Evolutionary conservation across 2,888 invertebrate species (phyloP).

Genomic region (Acronicta leporina): DNA sequence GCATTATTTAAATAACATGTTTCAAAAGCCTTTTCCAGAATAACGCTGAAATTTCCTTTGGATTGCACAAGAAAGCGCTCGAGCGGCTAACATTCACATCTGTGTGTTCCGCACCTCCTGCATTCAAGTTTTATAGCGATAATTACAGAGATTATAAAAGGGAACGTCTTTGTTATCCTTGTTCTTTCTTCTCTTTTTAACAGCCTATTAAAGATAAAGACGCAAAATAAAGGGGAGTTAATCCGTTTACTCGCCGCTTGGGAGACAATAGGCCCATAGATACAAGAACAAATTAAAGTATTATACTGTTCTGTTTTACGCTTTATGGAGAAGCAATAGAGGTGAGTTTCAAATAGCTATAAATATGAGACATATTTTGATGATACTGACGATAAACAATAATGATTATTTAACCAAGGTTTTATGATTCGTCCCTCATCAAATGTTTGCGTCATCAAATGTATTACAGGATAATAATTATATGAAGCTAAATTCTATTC

Average conservation of each 20-base stretch:
- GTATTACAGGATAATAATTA: neutral
- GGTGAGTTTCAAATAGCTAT: slow-evolving; percentile 15
- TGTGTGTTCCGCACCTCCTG: slow-evolving; percentile 61
- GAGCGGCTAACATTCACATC: slow-evolving; percentile 55
- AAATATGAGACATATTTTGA: slow-evolving; percentile 28
- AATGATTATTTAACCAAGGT: slow-evolving; percentile 45
- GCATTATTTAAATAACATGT: slow-evolving; percentile 53
- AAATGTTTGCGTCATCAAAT: slow-evolving; percentile 11
- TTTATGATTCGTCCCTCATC: slow-evolving; percentile 38
- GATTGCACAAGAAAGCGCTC: slow-evolving; percentile 49
- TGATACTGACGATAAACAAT: slow-evolving; percentile 32
- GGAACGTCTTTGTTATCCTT: slow-evolving; percentile 40
- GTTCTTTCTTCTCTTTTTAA: slow-evolving; percentile 55
- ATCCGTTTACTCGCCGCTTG: slow-evolving; percentile 52
- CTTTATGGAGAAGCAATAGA: slow-evolving; percentile 4
- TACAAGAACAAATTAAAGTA: slow-evolving; percentile 30
- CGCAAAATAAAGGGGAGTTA: slow-evolving; percentile 45
- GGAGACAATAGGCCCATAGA: slow-evolving; percentile 36
- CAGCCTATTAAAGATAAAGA: slow-evolving; percentile 55
- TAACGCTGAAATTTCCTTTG: slow-evolving; percentile 50
- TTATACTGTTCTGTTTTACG: slow-evolving; percentile 25
- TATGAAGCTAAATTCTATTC: too few species aligned
- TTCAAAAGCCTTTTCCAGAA: slow-evolving; percentile 51
- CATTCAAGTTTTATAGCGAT: slow-evolving; percentile 56
- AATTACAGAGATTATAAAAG: slow-evolving; percentile 57